Base-by-base conservation (phyloP, 2,888 invertebrate species). In the Leucophenga maculata region DNA sequence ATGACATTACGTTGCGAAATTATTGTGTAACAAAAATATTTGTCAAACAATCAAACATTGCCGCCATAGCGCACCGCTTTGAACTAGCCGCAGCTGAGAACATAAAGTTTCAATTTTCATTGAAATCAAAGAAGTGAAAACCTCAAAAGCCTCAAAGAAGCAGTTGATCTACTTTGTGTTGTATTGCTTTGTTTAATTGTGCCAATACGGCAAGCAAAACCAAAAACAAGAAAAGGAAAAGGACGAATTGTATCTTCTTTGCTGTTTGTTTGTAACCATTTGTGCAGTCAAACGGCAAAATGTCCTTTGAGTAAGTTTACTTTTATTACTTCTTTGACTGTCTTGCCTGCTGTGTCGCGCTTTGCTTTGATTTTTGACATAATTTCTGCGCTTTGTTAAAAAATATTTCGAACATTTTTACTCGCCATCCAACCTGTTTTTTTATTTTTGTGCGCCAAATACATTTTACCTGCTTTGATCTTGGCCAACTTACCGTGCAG, bases 11-110 rank as follows among this genome's bases (percentile, higher is more conserved):
- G 8, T 9, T 6, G 39, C 39, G 39, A 39, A 39, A 6, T 39
- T 39, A 39, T 39, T 39, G 39, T 39, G 11, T 39, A 39, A 39
- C 39, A 39, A 39, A 60, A 83, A 83, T 79, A 80, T 83, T 80
- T 78, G 77, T 44, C 32, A 83, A 82, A 80, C 80, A 80, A 83
- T 83, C 80, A 80, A 83, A 82, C 83, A 83, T 76, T 78, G 74
- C 39, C 11, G 16, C 14, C 31, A 26, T 57, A 26, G 1, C 39
- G 8, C 16, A 44, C n/a, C n/a, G n/a, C 78, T 78, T 78, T 78
- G 78, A 79, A 68, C 74, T 76, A 39, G 26, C 59, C 65, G 62
- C 71, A 26, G 32, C 39, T 39, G 39, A 39, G 11, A 65, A 66
- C 69, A 69, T 69, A 65, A 67, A 77, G 71, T 39, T 39, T 39